A percentile compares a stretch with the other conserved stretches of the same genome.
Conservation (phyloP, 2,888 invertebrate species). For the Muschampia plurimacula region DNA sequence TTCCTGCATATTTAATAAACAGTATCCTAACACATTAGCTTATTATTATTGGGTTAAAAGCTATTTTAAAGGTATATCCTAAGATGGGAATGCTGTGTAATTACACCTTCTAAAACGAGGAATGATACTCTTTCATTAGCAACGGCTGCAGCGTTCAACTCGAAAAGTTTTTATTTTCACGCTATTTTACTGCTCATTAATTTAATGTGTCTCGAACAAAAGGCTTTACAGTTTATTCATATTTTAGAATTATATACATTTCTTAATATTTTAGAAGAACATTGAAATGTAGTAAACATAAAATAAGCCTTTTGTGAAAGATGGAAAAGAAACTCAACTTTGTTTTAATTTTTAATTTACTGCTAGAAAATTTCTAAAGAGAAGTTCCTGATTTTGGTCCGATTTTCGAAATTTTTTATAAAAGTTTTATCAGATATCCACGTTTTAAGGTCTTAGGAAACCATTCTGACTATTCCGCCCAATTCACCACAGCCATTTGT, state of each 20-base stretch:
- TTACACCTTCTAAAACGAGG: slow-evolving; percentile 1
- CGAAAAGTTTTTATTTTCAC: background rate
- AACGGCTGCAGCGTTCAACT: slow-evolving; percentile 7
- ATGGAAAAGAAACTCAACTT: background rate
- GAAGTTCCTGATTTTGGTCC: too few species aligned
- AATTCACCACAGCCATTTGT: too few species aligned
- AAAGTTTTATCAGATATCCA: background rate
- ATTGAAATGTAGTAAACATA: background rate
- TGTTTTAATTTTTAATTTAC: too few species aligned
- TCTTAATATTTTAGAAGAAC: background rate
- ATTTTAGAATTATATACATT: background rate
- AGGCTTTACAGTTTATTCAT: background rate
- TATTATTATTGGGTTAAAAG: too few species aligned
- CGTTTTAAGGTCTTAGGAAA: too few species aligned
- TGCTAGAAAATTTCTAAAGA: too few species aligned
- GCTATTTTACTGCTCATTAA: slow-evolving; percentile 14
- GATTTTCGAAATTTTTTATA: background rate
- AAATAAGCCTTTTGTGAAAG: background rate
- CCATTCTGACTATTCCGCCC: background rate
- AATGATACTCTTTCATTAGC: slow-evolving; percentile 10
- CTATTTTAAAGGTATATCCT: background rate
- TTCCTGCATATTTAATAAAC: background rate
- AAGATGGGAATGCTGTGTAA: background rate
- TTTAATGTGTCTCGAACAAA: slow-evolving; percentile 12
- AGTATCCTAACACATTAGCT: background rate